Evolutionary conservation across 2,888 invertebrate genomes (phyloP), one percentile per base, ranked within the genome.

Genomic region (Plutella xylostella): DNA sequence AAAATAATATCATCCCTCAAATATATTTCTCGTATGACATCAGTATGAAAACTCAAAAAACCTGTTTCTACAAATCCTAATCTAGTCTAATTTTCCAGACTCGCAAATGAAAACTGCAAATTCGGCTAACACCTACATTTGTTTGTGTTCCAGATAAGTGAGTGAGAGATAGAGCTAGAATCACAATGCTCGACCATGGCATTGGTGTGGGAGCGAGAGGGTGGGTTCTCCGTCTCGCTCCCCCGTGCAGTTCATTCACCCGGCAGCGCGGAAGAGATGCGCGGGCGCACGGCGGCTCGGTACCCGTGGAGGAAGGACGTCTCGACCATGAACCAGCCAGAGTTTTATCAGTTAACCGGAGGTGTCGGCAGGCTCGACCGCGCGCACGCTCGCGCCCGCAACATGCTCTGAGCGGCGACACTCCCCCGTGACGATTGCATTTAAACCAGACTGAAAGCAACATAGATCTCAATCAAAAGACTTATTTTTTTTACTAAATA

Each of bases 391-490:
- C 68, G 66, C 70, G 65, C 66, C 12, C 40, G 22, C 60, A 60
- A 68, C 64, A 68, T 61, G 55, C 58, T 58, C 17, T 9, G 17
- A 9, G 14, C 34, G 14, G 19, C 42, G 30, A 31, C 20, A 42
- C 42, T 42, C 42, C 14, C 2, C 11, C 42, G 64, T 70, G 65
- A 68, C 62, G 55, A 61, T 68, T 72, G 70, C 72, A 73, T 72
- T 72, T 72, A 43, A 71, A 61, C 60, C 71, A 75, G 82, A 83
- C 82, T 83, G 83, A 80, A 73, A 67, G 80, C 65, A 82, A 82
- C 82, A 56, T 70, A 76, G 83, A 83, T 83, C 83, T 83, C 82
- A 83, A 72, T 37, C 59, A 71, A 65, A 82, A 83, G 83, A 82
- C 83, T 83, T 73, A 74, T 58, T 74, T 59, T 65, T 55, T 59